These are phyloP conservation scores for Stegodyphus dumicola DNA, from an alignment of 1,140 invertebrate genomes.

Conservation along the genomic window DNA sequence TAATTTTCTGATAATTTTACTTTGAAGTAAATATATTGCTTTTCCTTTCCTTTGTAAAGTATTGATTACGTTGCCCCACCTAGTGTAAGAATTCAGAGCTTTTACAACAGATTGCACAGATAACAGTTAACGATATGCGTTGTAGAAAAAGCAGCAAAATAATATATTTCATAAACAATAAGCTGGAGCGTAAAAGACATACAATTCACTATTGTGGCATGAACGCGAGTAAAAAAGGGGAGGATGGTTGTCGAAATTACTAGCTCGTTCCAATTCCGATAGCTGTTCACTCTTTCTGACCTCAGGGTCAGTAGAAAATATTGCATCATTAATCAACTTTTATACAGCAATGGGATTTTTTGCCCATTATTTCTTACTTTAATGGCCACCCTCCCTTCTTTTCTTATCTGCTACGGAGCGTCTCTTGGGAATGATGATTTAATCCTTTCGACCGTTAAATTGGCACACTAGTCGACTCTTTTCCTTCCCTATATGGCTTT, in stretches of 20 bases:
- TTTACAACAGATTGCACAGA: too few species aligned
- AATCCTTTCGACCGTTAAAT: slow-evolving; percentile 56
- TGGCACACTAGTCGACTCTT: slow-evolving; percentile 22
- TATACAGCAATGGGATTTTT: slow-evolving; percentile 49
- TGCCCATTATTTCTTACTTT: slow-evolving; percentile 37
- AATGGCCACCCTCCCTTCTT: slow-evolving; percentile 22
- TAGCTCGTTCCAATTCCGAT: neutral
- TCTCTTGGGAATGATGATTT: slow-evolving; percentile 49
- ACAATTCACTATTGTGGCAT: too few species aligned
- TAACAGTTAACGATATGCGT: too few species aligned
- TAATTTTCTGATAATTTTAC: too few species aligned
- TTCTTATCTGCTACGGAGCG: slow-evolving; percentile 34
- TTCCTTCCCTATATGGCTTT: slow-evolving; percentile 19
- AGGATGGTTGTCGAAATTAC: neutral
- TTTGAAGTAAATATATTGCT: too few species aligned
- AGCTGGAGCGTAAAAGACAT: too few species aligned
- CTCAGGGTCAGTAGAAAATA: slow-evolving; percentile 25
- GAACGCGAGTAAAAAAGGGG: too few species aligned
- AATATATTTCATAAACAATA: too few species aligned
- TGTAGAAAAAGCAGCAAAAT: too few species aligned
- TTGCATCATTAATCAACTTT: slow-evolving; percentile 49
- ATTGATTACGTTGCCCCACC: too few species aligned
- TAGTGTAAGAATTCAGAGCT: too few species aligned
- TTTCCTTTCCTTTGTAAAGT: too few species aligned
- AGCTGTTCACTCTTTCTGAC: slow-evolving; percentile 34